A percentile compares a stretch with the other conserved stretches of the same genome.
Conservation (phyloP, 1,140 invertebrate species). For the Ceratosolen fusciceps region DNA sequence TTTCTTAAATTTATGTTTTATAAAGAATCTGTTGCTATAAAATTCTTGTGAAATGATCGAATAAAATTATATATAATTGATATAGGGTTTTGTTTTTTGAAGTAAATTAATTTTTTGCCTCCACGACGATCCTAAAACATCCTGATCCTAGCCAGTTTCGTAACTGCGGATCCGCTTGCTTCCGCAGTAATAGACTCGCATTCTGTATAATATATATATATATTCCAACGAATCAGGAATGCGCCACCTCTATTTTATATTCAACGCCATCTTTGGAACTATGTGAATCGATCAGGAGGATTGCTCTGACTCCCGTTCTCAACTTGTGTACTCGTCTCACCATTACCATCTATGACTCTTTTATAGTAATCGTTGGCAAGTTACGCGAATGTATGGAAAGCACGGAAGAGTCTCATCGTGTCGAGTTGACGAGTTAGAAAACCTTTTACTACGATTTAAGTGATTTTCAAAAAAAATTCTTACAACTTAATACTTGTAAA, state of each 20-base stretch:
- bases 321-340: not conserved
- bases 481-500: no score
- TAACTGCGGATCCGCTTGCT: not conserved
- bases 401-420: not conserved
- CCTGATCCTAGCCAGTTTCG: not conserved
- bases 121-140: no score
- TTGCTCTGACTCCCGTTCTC: not conserved
- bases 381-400: not conserved
- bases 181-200: not conserved
- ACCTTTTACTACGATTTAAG: conserved; percentile 29
- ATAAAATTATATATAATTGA: no score
- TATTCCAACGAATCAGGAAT: conserved; percentile 11
- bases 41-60: no score
- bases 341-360: not conserved
- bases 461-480: no score
- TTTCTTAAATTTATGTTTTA: no score
- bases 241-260: conserved; percentile 30
- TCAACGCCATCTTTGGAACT: not conserved
- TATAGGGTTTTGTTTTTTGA: no score
- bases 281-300: not conserved
- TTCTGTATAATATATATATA: conserved; percentile 3
- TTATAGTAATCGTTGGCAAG: not conserved
- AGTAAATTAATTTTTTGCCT: no score
- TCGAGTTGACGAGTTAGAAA: not conserved
- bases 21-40: no score